A percentile compares a stretch with the other conserved stretches of the same genome.
phyloP scores from a whole-genome alignment of 2,113 vertebrate genomes.

The Artemisiospiza belli region DNA sequence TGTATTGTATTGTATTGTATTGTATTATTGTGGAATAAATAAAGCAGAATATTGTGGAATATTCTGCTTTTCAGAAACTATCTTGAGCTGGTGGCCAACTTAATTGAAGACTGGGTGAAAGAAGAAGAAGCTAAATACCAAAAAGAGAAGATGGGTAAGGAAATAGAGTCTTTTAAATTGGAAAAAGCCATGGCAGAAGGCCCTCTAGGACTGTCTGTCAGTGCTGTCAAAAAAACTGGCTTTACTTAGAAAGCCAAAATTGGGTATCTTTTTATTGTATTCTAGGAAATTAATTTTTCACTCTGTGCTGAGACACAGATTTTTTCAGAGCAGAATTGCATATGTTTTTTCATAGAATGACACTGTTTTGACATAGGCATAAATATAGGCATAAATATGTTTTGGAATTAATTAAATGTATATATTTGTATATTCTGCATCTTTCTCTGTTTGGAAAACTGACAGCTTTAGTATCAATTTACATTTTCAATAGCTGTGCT shows the following conservation, averaged over 20 bases:
- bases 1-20: neutral
- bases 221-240: neutral
- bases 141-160: constrained; percentile 64
- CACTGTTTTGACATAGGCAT: neutral
- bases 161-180: constrained; percentile 13
- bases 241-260: constrained; percentile 46
- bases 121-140: constrained; percentile 82
- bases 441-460: neutral
- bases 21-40: too few relatives aligned
- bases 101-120: constrained; percentile 81
- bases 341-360: neutral
- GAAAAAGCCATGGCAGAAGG: neutral
- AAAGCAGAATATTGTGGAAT: too few relatives aligned
- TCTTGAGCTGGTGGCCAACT: constrained; percentile 83
- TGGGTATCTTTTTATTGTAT: constrained; percentile 14
- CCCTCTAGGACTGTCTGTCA: neutral
- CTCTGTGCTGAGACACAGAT: neutral
- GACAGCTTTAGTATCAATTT: neutral
- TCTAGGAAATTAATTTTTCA: neutral
- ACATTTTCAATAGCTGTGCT: neutral
- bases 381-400: neutral
- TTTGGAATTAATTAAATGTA: neutral
- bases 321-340: neutral
- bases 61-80: constrained; percentile 77
- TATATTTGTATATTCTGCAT: neutral